These are phyloP conservation scores for Diarsia brunnea DNA, from an alignment of 2,888 invertebrate genomes.

Conservation along the genomic window DNA sequence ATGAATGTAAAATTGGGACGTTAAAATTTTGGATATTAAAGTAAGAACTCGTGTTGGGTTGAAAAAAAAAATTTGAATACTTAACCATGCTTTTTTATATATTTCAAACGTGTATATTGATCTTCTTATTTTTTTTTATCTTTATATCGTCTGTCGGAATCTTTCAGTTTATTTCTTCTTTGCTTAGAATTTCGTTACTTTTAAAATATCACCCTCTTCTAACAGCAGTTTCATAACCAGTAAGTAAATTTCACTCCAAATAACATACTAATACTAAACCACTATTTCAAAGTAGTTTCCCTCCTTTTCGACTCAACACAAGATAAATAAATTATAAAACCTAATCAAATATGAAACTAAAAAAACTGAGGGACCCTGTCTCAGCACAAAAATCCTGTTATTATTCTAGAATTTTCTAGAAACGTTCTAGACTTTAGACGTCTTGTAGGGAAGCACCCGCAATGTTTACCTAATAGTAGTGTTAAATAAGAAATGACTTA, in stretches of 20 bases:
- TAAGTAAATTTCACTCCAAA: background rate
- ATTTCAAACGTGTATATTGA: background rate
- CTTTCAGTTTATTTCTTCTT: background rate
- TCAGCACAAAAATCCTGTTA: conserved; percentile 79
- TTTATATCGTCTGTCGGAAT: background rate
- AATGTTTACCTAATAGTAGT: conserved; percentile 44
- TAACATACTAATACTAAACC: background rate
- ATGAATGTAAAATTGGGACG: conserved; percentile 58
- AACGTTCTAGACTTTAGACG: conserved; percentile 54
- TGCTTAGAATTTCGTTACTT: background rate
- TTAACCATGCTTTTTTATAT: background rate
- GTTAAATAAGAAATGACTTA: conserved; percentile 34
- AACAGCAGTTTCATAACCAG: background rate
- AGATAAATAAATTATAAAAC: conserved; percentile 26
- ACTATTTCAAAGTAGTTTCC: background rate
- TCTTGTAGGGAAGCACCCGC: conserved; percentile 53
- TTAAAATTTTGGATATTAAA: conserved; percentile 48
- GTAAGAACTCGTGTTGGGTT: conserved; percentile 55
- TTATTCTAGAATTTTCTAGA: conserved; percentile 61
- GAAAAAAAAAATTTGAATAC: conserved; percentile 10
- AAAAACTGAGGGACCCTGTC: conserved; percentile 82
- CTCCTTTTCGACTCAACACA: conserved; percentile 51
- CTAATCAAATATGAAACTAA: conserved; percentile 57
- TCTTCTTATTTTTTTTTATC: background rate
- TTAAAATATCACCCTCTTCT: background rate